Evolutionary conservation across 2,797 vertebrate species (phyloP), one percentile per base, ranked within the genome.

Genomic region (Hypotaenidia philippensis): DNA sequence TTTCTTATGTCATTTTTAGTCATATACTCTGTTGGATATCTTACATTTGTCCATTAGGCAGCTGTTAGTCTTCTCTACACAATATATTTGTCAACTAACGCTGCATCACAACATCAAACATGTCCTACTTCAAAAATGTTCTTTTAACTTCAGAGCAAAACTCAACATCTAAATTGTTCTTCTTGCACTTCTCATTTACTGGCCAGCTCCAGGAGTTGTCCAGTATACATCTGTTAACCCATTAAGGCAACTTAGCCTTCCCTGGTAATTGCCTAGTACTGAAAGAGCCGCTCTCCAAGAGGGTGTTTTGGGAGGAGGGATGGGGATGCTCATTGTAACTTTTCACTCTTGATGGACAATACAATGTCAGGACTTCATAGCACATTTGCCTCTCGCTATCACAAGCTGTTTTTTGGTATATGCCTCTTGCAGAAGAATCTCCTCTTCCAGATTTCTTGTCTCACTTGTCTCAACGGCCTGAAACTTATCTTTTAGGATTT

Each of bases 11-110:
- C 14, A 5, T 50, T 65, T 41, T 88, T 41, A 36, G 45, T 55
- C 23, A 52, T 31, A 38, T 1, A 3, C 21, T 72, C 45, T 70
- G 31, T 44, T 75, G 32, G 25, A 19, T 68, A 64, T 0, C 0
- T 77, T 56, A 68, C 8, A 49, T 34, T 78, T 75, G 70, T 40
- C 55, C 89, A 68, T 57, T 72, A 89, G 75, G 50, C 74, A 92
- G 61, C 31, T 89, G 50, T 56, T 76, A 65, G 27, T 49, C 57
- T 72, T 59, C 70, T 59, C 55, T 47, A 13, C 59, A 66, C 38
- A 19, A 9, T 7, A 0, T 26, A 72, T 76, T 72, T 93, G 70
- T 47, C 71, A 90, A 52, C 40, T 61, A 76, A 82, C 14, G 82
- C 19, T 52, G 70, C 50, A 80, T 56, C 60, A 52, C 25, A 25